A percentile compares a stretch with the other conserved stretches of the same genome.
These are phyloP conservation scores for Forbesichthys papilliferus DNA, from an alignment of 2,113 vertebrate genomes.

Conservation along the genomic window DNA sequence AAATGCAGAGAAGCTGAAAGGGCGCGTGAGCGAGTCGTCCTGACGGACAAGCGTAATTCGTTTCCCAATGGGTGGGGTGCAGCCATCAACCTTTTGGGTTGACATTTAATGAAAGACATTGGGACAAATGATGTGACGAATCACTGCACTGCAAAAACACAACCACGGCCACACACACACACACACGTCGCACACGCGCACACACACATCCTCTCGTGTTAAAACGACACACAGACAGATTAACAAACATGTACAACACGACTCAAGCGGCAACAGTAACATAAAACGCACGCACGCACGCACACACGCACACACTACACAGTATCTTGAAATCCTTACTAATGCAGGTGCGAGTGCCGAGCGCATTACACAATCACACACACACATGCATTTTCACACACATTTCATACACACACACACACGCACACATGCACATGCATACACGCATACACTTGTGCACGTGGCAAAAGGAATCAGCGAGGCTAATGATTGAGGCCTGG, in stretches of 20 bases:
- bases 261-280: no score
- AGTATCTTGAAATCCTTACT: no score
- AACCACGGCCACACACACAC: constrained; percentile 17
- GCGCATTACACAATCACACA: not conserved
- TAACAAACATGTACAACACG: no score
- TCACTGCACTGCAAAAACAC: constrained; percentile 36
- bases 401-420: not conserved
- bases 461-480: not conserved
- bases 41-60: constrained; percentile 27
- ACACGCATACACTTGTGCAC: not conserved
- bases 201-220: not conserved
- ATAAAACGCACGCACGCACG: no score
- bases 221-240: not conserved
- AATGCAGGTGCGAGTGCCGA: no score
- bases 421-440: not conserved
- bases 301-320: no score
- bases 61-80: constrained; percentile 33
- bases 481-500: constrained; percentile 33
- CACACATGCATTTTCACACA: not conserved
- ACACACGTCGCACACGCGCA: not conserved
- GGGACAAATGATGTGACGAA: constrained; percentile 32
- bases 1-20: not conserved
- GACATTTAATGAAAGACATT: constrained; percentile 62
- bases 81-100: constrained; percentile 50
- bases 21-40: constrained; percentile 21